Evolutionary conservation across 2,113 vertebrate genomes (phyloP).

Genomic region (Mobula hypostoma): DNA sequence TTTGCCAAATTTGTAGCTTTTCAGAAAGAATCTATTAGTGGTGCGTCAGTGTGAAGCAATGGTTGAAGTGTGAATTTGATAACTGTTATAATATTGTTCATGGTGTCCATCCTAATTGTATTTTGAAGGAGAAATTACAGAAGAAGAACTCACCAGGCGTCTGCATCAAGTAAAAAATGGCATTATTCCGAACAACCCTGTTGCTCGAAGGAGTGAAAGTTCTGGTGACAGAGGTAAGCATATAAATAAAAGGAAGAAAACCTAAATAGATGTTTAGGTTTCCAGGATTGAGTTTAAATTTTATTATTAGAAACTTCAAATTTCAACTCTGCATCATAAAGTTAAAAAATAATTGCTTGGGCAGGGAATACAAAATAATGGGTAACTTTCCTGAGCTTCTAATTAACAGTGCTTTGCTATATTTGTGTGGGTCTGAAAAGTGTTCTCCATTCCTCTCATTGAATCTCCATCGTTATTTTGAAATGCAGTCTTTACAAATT

Average conservation of each 20-base stretch:
- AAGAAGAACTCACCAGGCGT: slow-evolving; percentile 87
- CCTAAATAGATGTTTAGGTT: neutral
- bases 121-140: slow-evolving; percentile 82
- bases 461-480: neutral
- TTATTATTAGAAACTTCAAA: neutral
- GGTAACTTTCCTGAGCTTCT: neutral
- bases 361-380: neutral
- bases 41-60: no score
- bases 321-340: neutral
- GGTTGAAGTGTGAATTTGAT: no score
- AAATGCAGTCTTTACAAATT: neutral
- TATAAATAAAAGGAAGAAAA: neutral
- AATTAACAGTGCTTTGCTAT: neutral
- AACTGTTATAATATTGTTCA: slow-evolving; percentile 5
- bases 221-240: slow-evolving; percentile 9
- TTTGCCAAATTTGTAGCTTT: no score
- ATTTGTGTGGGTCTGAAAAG: neutral
- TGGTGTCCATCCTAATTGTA: neutral
- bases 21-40: no score
- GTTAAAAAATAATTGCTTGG: neutral
- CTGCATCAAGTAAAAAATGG: slow-evolving; percentile 93
- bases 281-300: neutral
- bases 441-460: neutral
- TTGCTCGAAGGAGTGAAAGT: slow-evolving; percentile 4
- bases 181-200: slow-evolving; percentile 64